Conservation (phyloP, 2,888 invertebrate genomes). For the Pedicia rivosa region DNA sequence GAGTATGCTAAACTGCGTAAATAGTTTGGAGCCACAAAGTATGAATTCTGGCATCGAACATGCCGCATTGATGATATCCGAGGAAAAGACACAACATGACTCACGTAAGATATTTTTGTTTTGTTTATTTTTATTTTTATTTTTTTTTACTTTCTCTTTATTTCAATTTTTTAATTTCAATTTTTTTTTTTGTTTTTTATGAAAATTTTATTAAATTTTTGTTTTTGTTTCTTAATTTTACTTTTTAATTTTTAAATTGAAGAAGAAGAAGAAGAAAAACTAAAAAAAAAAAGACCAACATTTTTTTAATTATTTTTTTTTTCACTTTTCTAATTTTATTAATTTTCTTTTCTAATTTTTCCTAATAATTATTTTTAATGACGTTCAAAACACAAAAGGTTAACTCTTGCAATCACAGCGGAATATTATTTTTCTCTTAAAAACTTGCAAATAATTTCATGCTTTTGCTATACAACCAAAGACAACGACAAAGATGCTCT, state of each 20-base stretch:
- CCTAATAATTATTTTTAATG: no score
- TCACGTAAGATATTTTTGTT: constrained; percentile 48
- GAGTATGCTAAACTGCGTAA: constrained; percentile 93
- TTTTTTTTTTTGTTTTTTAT: not conserved
- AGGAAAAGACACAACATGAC: constrained; percentile 63
- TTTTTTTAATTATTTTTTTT: no score
- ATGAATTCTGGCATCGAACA: constrained; percentile 63
- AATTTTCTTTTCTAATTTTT: no score
- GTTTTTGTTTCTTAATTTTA: constrained; percentile 1
- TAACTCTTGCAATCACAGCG: no score
- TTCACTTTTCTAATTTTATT: no score
- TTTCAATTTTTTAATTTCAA: not conserved
- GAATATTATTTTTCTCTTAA: no score
- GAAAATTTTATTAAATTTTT: not conserved
- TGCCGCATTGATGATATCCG: constrained; percentile 59
- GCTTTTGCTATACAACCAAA: no score
- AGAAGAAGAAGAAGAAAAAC: no score
- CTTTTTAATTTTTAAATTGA: constrained; percentile 3
- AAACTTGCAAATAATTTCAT: no score
- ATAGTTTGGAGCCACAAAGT: constrained; percentile 74
- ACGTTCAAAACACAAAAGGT: no score
- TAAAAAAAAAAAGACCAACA: no score
- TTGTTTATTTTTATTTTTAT: constrained; percentile 3
- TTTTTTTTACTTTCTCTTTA: not conserved
- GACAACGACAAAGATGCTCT: no score